Base-by-base conservation (phyloP, 2,888 invertebrate species). In the Acanthosepion pharaonis region DNA sequence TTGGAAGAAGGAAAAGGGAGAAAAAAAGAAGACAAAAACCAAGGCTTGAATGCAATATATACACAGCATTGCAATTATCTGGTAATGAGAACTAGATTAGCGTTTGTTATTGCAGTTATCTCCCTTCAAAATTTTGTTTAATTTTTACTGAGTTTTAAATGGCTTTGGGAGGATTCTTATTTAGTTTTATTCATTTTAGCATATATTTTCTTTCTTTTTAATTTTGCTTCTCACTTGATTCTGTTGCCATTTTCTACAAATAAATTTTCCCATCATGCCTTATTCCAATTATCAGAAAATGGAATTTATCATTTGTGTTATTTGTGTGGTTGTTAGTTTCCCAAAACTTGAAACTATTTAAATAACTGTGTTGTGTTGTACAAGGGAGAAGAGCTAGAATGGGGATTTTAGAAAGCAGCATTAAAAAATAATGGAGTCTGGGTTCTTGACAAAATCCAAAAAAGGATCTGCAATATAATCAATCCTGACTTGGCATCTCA, bases 51-150 rank as follows among this genome's bases (percentile, higher is more conserved):
- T n/a, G 78, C 78, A n/a, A 78, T 78, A 78, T 78, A 78, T 78
- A 78, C n/a, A 78, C n/a, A 78, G 18, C n/a, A n/a, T 78, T 18
- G n/a, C 11, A 78, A 78, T 78, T 78, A 78, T 78, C n/a, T 33
- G 78, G n/a, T 78, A 78, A 78, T 28, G 28, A 78, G 78, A 78
- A 78, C n/a, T 78, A n/a, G 78, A n/a, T 78, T 78, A n/a, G 78
- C n/a, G 78, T 78, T 78, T 78, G 78, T n/a, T 78, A 78, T n/a
- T n/a, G n/a, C 9, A 78, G 78, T 78, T 78, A 78, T 78, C 78
- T n/a, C 18, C 78, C 78, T 78, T 78, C n/a, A 18, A n/a, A 78
- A 15, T n/a, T 78, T 78, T 78, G n/a, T 9, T 78, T 78, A 33
- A 78, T 78, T 59, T 59, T 59, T 59, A 59, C 23, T 5, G 59